These are phyloP conservation scores for Drosophila suzukii DNA, from an alignment of 1,140 invertebrate species.

Conservation along the genomic window DNA sequence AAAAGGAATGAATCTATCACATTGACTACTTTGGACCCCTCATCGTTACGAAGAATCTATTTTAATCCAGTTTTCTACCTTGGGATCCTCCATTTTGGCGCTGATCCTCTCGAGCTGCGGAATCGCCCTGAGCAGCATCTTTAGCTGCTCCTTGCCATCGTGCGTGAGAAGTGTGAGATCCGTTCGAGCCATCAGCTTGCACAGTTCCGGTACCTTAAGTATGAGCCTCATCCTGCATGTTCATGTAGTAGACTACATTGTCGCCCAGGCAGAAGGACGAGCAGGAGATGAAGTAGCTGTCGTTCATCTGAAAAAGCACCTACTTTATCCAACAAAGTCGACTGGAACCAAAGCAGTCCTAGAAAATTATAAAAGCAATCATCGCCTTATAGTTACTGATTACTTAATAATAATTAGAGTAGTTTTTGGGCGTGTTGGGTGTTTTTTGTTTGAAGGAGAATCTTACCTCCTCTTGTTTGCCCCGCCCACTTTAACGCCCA, in stretches of 20 bases:
- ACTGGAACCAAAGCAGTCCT: too few relatives aligned
- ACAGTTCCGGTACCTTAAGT: constrained; percentile 43
- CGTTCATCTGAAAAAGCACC: constrained; percentile 71
- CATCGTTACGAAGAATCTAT: too few relatives aligned
- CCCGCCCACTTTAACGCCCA: too few relatives aligned
- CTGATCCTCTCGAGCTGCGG: constrained; percentile 81
- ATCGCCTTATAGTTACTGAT: too few relatives aligned
- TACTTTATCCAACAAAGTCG: neutral
- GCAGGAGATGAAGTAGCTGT: constrained; percentile 85
- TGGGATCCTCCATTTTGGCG: constrained; percentile 89
- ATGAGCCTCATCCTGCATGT: constrained; percentile 78
- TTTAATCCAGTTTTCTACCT: constrained; percentile 90
- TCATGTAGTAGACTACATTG: constrained; percentile 86
- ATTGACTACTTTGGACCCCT: too few relatives aligned
- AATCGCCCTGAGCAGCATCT: constrained; percentile 84
- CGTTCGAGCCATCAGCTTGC: constrained; percentile 29
- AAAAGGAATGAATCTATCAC: too few relatives aligned
- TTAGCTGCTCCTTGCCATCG: constrained; percentile 88
- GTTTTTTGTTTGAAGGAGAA: too few relatives aligned
- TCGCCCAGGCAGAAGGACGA: constrained; percentile 85
- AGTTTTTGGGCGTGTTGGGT: too few relatives aligned
- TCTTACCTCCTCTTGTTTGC: too few relatives aligned
- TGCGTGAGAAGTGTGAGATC: constrained; percentile 85
- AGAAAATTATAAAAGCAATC: too few relatives aligned
- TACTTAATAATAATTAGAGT: too few relatives aligned